phyloP scores from a whole-genome alignment of 2,888 invertebrate species.

The Drosophila melanosoma region DNA sequence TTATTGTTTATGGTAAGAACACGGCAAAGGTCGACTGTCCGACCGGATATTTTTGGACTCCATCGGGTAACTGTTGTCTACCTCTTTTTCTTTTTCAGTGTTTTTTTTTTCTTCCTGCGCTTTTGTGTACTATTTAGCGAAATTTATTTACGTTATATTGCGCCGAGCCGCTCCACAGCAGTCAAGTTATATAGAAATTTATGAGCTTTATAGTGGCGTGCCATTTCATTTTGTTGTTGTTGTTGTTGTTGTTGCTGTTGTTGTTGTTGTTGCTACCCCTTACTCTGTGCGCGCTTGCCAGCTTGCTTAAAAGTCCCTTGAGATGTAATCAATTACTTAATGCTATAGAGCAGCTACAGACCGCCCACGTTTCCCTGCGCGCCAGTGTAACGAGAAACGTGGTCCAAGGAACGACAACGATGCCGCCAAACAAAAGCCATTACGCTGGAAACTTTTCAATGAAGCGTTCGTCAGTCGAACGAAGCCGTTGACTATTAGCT shows the following conservation, averaged over 20 bases:
- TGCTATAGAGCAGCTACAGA: conserved; percentile 74
- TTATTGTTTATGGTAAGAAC: conserved; percentile 81
- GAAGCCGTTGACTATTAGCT: conserved; percentile 69
- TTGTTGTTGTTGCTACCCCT: neutral
- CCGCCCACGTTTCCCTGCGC: conserved; percentile 10
- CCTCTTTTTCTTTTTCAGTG: conserved; percentile 43
- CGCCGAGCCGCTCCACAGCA: conserved; percentile 55
- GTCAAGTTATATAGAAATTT: conserved; percentile 80
- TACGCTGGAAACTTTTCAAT: conserved; percentile 82
- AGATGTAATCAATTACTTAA: conserved; percentile 85
- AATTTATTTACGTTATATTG: conserved; percentile 76
- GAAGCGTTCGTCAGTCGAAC: conserved; percentile 77
- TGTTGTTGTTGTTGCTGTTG: conserved; percentile 1
- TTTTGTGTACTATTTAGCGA: conserved; percentile 67
- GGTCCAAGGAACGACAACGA: conserved; percentile 19
- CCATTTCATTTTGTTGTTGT: conserved; percentile 69
- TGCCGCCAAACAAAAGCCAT: conserved; percentile 78
- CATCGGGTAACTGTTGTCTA: conserved; percentile 28
- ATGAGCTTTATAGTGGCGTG: conserved; percentile 79
- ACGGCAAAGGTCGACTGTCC: conserved; percentile 67
- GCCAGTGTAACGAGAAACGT: conserved; percentile 2
- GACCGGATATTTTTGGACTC: conserved; percentile 37
- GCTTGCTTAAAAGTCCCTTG: conserved; percentile 83
- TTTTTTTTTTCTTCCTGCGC: conserved; percentile 28
- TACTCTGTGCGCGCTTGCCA: conserved; percentile 28